Percentiles rank a stretch among this genome's conserved stretches.
Conservation (phyloP, 2,113 vertebrate genomes). For the Corydoras sp. region DNA sequence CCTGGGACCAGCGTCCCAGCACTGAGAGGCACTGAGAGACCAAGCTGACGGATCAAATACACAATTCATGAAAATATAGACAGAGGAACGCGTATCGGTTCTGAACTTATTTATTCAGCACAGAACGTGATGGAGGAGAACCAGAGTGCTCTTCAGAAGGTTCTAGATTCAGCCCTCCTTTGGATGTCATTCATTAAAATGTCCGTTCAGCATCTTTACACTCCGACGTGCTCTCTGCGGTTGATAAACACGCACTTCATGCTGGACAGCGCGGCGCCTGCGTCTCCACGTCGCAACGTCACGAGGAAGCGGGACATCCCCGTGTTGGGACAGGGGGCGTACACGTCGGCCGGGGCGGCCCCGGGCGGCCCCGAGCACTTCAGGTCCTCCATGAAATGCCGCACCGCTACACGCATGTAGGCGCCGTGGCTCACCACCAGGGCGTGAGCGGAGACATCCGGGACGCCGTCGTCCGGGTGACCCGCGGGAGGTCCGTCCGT, state of each 20-base stretch:
- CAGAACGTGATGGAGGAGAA: too few relatives aligned
- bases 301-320: slow-evolving; percentile 80
- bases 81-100: too few relatives aligned
- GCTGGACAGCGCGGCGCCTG: slow-evolving; percentile 42
- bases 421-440: slow-evolving; percentile 85
- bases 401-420: slow-evolving; percentile 76
- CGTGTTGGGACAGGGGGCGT: slow-evolving; percentile 80
- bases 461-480: slow-evolving; percentile 43
- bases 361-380: slow-evolving; percentile 65
- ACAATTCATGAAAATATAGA: too few relatives aligned
- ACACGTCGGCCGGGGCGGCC: slow-evolving; percentile 61
- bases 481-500: slow-evolving; percentile 26
- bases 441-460: slow-evolving; percentile 60
- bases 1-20: too few relatives aligned
- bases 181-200: too few relatives aligned
- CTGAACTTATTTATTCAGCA: too few relatives aligned
- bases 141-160: too few relatives aligned
- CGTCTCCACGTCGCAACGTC: slow-evolving; percentile 52
- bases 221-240: slow-evolving; percentile 69
- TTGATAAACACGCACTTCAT: slow-evolving; percentile 77
- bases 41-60: too few relatives aligned
- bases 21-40: too few relatives aligned
- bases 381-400: slow-evolving; percentile 79
- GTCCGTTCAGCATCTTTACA: not conserved
- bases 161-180: too few relatives aligned